A percentile compares a stretch with the other conserved stretches of the same genome.
Evolutionary conservation across 2,888 invertebrate species (phyloP).

Genomic region (Meiosimyza platycephala): DNA sequence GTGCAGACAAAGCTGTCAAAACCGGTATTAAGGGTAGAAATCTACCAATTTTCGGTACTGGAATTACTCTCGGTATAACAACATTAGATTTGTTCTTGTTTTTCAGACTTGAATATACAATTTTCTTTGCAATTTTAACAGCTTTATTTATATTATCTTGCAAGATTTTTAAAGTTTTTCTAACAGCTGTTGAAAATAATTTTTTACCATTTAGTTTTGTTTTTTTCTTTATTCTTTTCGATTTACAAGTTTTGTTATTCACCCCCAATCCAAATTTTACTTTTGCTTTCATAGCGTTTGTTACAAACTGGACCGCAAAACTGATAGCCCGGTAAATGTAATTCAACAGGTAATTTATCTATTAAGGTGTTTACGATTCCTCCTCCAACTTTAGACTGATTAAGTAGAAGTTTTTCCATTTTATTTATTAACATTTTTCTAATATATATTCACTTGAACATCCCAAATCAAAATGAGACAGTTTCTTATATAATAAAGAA

Average conservation of each 20-base stretch:
- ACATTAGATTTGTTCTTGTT: slow-evolving; percentile 22
- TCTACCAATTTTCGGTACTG: slow-evolving; percentile 57
- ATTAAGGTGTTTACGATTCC: slow-evolving; percentile 14
- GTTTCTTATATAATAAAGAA: no score
- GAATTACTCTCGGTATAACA: background rate
- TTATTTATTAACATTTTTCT: background rate
- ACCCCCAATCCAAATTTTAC: slow-evolving; percentile 37
- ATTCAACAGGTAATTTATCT: background rate
- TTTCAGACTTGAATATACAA: slow-evolving; percentile 19
- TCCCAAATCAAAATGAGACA: no score
- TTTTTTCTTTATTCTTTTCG: slow-evolving; percentile 4
- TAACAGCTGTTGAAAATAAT: background rate
- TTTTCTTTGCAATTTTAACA: slow-evolving; percentile 43
- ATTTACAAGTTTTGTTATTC: background rate
- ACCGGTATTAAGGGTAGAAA: slow-evolving; percentile 58
- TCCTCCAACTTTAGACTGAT: slow-evolving; percentile 22
- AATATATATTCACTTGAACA: no score
- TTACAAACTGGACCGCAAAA: slow-evolving; percentile 6
- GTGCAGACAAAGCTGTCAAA: slow-evolving; percentile 50
- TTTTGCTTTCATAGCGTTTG: slow-evolving; percentile 37
- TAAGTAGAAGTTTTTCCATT: background rate
- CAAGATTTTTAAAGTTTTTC: background rate
- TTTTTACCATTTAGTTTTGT: background rate
- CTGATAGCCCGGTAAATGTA: background rate
- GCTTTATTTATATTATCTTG: slow-evolving; percentile 8